These are phyloP conservation scores for Drosophila mercatorum DNA, from an alignment of 2,888 invertebrate genomes.

Conservation along the genomic window DNA sequence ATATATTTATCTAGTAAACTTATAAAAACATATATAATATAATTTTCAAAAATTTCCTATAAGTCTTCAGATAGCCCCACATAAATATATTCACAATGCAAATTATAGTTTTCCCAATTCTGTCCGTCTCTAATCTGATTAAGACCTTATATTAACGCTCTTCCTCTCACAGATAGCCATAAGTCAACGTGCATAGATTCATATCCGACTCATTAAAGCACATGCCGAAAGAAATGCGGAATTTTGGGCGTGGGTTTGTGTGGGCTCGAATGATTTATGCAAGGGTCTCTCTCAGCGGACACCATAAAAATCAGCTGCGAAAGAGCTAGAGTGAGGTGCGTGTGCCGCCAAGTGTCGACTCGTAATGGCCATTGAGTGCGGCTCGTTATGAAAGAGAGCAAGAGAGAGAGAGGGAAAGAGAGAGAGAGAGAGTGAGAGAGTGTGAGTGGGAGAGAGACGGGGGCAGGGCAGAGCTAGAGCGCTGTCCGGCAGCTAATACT, in stretches of 20 bases:
- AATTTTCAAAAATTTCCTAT: not conserved
- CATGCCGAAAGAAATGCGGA: constrained; percentile 10
- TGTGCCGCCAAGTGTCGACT: constrained; percentile 28
- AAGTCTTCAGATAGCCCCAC: not conserved
- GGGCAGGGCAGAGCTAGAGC: not conserved
- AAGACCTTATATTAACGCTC: not conserved
- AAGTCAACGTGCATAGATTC: not conserved
- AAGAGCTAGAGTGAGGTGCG: constrained; percentile 28
- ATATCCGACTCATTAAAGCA: not conserved
- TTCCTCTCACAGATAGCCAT: not conserved
- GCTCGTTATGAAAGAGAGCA: constrained; percentile 48
- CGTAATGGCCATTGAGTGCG: constrained; percentile 28
- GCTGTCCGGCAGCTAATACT: constrained; percentile 12
- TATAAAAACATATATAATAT: not conserved
- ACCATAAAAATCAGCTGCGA: constrained; percentile 26
- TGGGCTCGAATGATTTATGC: constrained; percentile 23
- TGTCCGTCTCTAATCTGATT: not conserved
- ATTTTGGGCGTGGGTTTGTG: constrained; percentile 17
- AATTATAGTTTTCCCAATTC: not conserved
- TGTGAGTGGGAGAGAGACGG: not conserved
- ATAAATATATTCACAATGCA: not conserved
- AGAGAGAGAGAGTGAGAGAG: constrained; percentile 38
- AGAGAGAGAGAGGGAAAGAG: constrained; percentile 24
- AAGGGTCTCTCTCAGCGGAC: constrained; percentile 17
- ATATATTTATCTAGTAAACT: not conserved